Base-by-base conservation (phyloP, 2,888 invertebrate genomes). In the Philaethria dido region DNA sequence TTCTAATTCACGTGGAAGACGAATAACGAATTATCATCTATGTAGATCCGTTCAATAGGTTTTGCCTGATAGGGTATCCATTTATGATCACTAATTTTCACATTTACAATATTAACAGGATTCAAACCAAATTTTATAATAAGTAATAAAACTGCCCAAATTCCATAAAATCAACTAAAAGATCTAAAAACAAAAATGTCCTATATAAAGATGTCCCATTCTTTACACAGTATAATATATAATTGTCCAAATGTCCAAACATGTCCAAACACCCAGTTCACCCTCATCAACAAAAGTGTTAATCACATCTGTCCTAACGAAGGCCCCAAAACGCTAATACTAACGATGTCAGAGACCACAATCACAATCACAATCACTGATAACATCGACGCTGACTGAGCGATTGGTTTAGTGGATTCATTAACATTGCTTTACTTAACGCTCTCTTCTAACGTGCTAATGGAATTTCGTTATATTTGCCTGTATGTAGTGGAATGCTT, bases 341-440 rank as follows among this genome's bases (percentile, higher is more conserved):
- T 68, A 68, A 68, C 67, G 64, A 64, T 54, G 67, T 68, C 63
- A 64, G 63, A 63, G 59, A 57, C 64, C 63, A 45, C 67, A 68
- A 57, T 68, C 63, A 45, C 67, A 68, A 64, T 68, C 67, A 68
- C 50, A 68, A 60, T 68, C 67, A 60, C 59, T 44, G 62, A 70
- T 68, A 62, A 62, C 39, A 54, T 55, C 57, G 25, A 57, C 57
- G 68, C 64, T 70, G 69, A 68, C 68, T 39, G 55, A 54, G 68
- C 64, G 52, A 69, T 68, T 44, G 69, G 59, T 39, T 68, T 62
- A 48, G 64, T 52, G 64, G 59, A 59, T 65, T 65, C 64, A 65
- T 65, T 65, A 60, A 45, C 64, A 50, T 50, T 29, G 64, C 64
- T 60, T 65, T 48, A 20, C 50, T 65, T 29, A 39, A 36, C 57